A percentile compares a stretch with the other conserved stretches of the same genome.
phyloP scores from a whole-genome alignment of 2,888 invertebrate genomes.

The Hypomecis punctinalis region DNA sequence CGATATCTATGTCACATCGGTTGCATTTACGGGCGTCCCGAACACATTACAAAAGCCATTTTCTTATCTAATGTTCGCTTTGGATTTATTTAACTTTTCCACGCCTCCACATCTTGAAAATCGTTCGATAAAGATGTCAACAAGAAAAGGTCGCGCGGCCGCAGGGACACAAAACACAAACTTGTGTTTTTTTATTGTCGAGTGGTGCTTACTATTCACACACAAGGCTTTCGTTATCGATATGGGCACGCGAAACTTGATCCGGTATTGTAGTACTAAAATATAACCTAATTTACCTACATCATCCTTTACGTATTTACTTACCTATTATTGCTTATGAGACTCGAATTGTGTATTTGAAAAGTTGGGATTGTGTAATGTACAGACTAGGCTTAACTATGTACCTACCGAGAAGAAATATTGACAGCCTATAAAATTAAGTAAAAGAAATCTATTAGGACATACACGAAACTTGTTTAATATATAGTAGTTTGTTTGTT shows the following conservation, averaged over 20 bases:
- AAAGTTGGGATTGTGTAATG: too few species aligned
- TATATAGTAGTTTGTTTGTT: too few species aligned
- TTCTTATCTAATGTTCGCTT: slow-evolving; percentile 81
- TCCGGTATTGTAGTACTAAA: slow-evolving; percentile 14
- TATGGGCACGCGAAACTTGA: slow-evolving; percentile 32
- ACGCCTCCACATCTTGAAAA: slow-evolving; percentile 79
- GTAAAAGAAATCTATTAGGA: too few species aligned
- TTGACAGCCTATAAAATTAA: too few species aligned
- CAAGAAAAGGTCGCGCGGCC: slow-evolving; percentile 74
- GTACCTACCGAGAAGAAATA: too few species aligned
- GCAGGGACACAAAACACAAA: slow-evolving; percentile 55
- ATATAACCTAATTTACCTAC: slow-evolving; percentile 4
- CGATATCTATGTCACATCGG: slow-evolving; percentile 78
- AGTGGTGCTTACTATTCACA: slow-evolving; percentile 48
- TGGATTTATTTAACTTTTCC: slow-evolving; percentile 84
- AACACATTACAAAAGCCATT: slow-evolving; percentile 84
- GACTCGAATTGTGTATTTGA: too few species aligned
- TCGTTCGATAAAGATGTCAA: slow-evolving; percentile 81
- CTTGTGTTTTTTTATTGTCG: slow-evolving; percentile 54
- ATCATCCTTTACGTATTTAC: too few species aligned
- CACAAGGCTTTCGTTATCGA: slow-evolving; percentile 41
- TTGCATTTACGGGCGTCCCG: slow-evolving; percentile 82
- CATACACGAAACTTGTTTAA: too few species aligned
- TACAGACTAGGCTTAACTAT: too few species aligned
- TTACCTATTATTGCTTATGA: too few species aligned